Evolutionary conservation across 2,797 vertebrate species (phyloP).

Genomic region (Mycteria americana): DNA sequence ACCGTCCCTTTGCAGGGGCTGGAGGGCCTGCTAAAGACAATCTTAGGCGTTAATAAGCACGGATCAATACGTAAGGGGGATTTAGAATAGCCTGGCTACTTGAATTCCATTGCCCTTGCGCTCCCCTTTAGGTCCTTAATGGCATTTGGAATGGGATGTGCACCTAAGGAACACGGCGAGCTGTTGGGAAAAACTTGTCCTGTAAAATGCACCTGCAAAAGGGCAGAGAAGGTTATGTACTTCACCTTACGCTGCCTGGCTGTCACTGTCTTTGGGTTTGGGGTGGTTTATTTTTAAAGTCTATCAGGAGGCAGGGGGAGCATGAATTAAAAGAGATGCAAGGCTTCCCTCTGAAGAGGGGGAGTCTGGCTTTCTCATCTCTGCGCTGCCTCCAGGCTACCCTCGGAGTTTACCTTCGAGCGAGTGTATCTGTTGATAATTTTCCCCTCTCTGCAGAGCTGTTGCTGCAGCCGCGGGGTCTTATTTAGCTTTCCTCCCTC

Average conservation of each 20-base stretch:
- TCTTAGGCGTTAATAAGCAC: background rate
- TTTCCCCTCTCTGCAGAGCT: background rate
- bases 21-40: background rate
- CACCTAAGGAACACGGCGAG: fast-evolving
- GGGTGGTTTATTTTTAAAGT: background rate
- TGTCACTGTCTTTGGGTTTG: background rate
- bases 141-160: background rate
- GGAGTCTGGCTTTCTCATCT: background rate
- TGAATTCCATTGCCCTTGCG: background rate
- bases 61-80: background rate
- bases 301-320: background rate
- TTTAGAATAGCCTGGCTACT: background rate
- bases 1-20: background rate
- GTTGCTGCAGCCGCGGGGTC: background rate
- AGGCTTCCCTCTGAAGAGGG: background rate
- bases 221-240: background rate
- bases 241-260: background rate
- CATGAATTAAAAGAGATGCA: background rate
- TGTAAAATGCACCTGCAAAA: background rate
- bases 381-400: background rate
- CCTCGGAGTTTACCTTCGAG: background rate
- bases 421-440: background rate
- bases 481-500: background rate
- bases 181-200: background rate
- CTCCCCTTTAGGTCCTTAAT: background rate